Conservation (phyloP, 2,888 invertebrate species). For the Andricus quercusramuli region DNA sequence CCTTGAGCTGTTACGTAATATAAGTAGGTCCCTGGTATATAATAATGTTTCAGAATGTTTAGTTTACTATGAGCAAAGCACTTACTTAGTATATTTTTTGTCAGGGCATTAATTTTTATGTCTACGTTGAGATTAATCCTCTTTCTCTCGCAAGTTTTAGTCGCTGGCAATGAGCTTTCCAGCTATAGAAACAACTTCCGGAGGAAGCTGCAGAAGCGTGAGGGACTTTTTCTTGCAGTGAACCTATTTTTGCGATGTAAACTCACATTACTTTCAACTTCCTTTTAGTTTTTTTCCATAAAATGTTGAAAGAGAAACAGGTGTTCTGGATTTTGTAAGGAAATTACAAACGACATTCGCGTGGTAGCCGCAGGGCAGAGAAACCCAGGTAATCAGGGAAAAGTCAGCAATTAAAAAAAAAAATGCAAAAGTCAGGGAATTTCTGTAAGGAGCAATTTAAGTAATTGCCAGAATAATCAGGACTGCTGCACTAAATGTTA, state of each 20-base stretch:
- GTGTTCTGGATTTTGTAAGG: neutral
- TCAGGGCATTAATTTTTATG: constrained; percentile 19
- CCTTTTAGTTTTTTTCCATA: neutral
- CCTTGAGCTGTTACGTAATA: too few relatives aligned
- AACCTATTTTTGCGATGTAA: constrained; percentile 13
- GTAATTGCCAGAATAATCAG: too few relatives aligned
- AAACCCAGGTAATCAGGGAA: too few relatives aligned
- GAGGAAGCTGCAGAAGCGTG: constrained; percentile 8
- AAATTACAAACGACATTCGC: neutral
- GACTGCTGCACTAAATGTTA: too few relatives aligned
- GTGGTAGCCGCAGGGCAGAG: too few relatives aligned
- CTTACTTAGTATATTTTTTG: constrained; percentile 7
- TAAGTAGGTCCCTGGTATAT: too few relatives aligned
- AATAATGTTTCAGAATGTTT: too few relatives aligned
- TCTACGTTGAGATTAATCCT: constrained; percentile 29
- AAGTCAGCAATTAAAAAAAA: too few relatives aligned
- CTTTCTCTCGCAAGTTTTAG: constrained; percentile 20
- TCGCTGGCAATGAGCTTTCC: constrained; percentile 26
- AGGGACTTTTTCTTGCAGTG: constrained; percentile 22
- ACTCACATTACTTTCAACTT: neutral
- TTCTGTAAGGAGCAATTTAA: too few relatives aligned
- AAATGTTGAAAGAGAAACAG: neutral
- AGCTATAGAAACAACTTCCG: constrained; percentile 14
- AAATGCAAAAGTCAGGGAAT: too few relatives aligned
- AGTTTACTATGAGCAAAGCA: too few relatives aligned